Evolutionary conservation across 2,888 invertebrate species (phyloP).

Genomic region (Lasioglossum villosulum): DNA sequence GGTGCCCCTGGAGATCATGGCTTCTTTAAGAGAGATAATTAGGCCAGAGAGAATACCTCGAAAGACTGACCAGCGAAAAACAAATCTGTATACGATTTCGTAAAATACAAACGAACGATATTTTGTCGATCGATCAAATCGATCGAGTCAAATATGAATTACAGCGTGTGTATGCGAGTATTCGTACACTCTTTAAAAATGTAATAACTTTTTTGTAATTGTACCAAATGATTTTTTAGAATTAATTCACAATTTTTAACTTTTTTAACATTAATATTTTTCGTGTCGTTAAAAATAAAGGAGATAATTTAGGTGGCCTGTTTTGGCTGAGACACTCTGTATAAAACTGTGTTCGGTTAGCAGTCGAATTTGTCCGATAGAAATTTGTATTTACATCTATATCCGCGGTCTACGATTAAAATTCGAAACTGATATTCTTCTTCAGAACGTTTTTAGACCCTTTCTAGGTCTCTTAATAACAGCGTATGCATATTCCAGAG

Average conservation of each 20-base stretch:
- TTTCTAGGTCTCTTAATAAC: constrained; percentile 6
- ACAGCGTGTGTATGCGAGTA: too few species aligned
- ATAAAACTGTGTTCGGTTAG: too few species aligned
- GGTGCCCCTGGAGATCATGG: background rate
- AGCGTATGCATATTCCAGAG: constrained; percentile 1
- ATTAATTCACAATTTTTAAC: too few species aligned
- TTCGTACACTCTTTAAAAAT: too few species aligned
- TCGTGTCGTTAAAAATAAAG: too few species aligned
- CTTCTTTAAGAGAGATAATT: constrained; percentile 4
- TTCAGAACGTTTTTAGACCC: background rate
- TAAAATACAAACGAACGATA: background rate
- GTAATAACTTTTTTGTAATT: too few species aligned
- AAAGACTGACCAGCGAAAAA: background rate
- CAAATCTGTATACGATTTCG: background rate
- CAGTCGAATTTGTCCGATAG: background rate
- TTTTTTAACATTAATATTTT: too few species aligned
- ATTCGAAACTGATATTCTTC: background rate
- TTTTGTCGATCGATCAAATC: background rate
- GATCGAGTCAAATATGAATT: background rate
- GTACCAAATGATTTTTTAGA: too few species aligned
- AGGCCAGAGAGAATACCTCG: background rate
- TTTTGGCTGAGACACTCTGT: too few species aligned
- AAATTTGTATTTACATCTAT: background rate
- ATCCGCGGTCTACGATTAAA: background rate
- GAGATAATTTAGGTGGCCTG: too few species aligned